Percentiles rank a stretch among this genome's conserved stretches.
phyloP scores from a whole-genome alignment of 37 sponge, comb jelly and placozoan species.

The Aplysina aerophoba region DNA sequence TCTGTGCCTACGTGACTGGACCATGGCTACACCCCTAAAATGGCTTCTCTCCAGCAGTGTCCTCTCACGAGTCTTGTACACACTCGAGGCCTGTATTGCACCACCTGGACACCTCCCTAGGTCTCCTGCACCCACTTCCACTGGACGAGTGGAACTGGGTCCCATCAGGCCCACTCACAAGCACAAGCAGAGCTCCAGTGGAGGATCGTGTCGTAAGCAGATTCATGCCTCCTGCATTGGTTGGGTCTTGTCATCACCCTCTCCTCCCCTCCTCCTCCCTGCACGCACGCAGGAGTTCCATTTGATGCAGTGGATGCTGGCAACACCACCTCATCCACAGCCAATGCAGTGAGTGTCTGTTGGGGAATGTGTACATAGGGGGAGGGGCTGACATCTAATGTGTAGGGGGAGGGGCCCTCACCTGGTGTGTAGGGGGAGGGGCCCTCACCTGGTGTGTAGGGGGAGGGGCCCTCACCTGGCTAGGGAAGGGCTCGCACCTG shows the following conservation, averaged over 20 bases:
- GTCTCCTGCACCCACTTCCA: neutral
- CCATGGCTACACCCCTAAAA: slow-evolving; percentile 50
- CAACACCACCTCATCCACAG: neutral
- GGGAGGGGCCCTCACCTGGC: no score
- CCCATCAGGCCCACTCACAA: neutral
- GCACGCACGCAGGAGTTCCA: neutral
- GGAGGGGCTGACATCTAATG: no score
- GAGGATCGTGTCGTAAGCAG: slow-evolving; percentile 30
- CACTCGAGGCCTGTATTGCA: neutral
- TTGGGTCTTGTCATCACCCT: no score
- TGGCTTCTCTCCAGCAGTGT: slow-evolving; percentile 13
- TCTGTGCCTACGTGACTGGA: slow-evolving; percentile 77
- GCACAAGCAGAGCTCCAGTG: slow-evolving; percentile 14
- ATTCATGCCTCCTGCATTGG: slow-evolving; percentile 38
- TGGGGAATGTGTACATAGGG: neutral
- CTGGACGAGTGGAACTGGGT: slow-evolving; percentile 3
- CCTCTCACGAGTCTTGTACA: neutral
- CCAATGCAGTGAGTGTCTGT: slow-evolving; percentile 10
- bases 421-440: no score
- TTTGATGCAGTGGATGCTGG: slow-evolving; percentile 19
- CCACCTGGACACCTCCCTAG: no score
- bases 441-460: no score
- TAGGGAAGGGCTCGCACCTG: no score
- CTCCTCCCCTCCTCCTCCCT: neutral
- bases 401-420: no score